Conservation (phyloP, 2,113 vertebrate genomes). For the Platysternon megacephalum region DNA sequence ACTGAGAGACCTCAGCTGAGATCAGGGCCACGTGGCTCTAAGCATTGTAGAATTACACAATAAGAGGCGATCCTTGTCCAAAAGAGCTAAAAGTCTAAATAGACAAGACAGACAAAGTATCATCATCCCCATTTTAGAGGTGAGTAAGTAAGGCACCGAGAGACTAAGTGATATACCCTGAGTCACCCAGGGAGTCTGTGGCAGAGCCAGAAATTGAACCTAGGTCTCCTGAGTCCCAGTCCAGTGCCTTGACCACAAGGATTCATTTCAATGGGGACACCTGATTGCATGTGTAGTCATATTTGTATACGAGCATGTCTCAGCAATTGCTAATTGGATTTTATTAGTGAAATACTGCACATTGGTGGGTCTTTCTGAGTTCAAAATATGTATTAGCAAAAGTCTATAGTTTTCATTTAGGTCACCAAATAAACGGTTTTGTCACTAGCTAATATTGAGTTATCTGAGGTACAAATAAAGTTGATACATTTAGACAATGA, state of each 20-base stretch:
- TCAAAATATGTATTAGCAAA: too few relatives aligned
- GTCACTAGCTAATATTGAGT: background rate
- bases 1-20: background rate
- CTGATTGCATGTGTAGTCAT: background rate
- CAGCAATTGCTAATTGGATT: background rate
- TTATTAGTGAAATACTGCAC: background rate
- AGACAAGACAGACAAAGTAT: background rate
- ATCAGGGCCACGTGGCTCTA: background rate
- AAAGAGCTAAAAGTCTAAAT: background rate
- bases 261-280: background rate
- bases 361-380: background rate
- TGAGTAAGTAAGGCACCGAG: background rate
- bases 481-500: background rate
- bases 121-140: background rate
- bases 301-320: background rate
- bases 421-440: background rate
- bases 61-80: background rate
- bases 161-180: background rate
- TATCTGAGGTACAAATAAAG: background rate
- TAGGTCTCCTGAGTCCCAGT: background rate
- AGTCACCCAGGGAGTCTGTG: background rate
- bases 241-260: background rate
- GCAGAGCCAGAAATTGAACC: background rate
- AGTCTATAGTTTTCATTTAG: background rate
- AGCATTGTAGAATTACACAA: background rate